Evolutionary conservation across 2,888 invertebrate species (phyloP), one percentile per base, ranked within the genome.

Genomic region (Stomorhina lunata): DNA sequence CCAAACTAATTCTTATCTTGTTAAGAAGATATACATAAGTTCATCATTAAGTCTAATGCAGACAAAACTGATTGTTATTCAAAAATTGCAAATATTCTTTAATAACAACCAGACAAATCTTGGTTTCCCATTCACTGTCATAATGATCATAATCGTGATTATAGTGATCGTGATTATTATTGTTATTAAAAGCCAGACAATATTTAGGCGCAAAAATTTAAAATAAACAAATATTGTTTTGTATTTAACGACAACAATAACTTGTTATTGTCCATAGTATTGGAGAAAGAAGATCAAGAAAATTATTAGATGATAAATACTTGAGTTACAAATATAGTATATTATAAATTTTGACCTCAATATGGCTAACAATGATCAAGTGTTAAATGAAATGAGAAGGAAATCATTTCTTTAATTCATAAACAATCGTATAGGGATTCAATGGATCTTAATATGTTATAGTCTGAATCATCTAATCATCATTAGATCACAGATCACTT

Each of bases 1-100:
- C 57, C 37, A 45, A 76, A 48, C 2, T 27, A 68, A 68, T 76
- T 57, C 66, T 66, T 76, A 68, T 76, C 57, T 76, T 57, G 55
- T 75, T 66, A 45, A 37, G 48, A 32, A 76, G 57, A 29, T 57
- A 68, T n/a, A n/a, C n/a, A n/a, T 68, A 59, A 68, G 37, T 76
- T 76, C 59, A 68, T 57, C 48, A 68, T 76, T 68, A 29, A 68
- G 76, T 68, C 66, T 76, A 68, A 76, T 68, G 68, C 66, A 76
- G 57, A 59, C 59, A 43, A n/a, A n/a, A n/a, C 37, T 59, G 68
- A 59, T 48, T 50, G 29, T 59, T 76, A 37, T 43, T 59, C 29
- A 40, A 55, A 73, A 73, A 63, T 22, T 63, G 53, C 29, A 29
- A 40, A 45, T 9, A n/a, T 29, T 25, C 3, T 25, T 55, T 65